phyloP scores from a whole-genome alignment of 2,888 invertebrate genomes.

The Aphodius granarius region DNA sequence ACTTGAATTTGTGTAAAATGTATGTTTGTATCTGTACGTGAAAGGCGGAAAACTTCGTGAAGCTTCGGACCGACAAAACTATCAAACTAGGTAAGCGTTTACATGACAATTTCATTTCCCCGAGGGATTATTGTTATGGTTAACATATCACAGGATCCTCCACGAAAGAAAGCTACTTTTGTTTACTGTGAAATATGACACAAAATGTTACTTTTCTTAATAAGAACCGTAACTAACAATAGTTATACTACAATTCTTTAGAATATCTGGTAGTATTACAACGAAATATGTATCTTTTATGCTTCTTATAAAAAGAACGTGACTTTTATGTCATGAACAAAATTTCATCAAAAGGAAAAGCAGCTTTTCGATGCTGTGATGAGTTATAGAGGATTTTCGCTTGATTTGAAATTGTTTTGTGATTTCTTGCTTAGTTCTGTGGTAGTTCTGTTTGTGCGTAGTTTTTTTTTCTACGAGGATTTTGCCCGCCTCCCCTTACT shows the following conservation, averaged over 20 bases:
- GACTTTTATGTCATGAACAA: background rate
- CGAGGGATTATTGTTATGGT: background rate
- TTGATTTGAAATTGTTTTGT: background rate
- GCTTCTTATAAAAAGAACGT: background rate
- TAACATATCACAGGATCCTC: background rate
- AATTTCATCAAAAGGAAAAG: background rate
- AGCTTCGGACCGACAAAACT: background rate
- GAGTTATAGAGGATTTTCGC: background rate
- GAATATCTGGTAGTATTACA: background rate
- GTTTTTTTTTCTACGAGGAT: background rate
- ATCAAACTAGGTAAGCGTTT: background rate
- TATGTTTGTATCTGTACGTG: slow-evolving; percentile 38
- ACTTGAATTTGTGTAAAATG: slow-evolving; percentile 33
- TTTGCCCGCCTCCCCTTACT: background rate
- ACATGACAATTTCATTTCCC: background rate
- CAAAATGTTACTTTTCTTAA: background rate
- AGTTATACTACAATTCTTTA: no score
- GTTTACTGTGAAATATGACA: background rate
- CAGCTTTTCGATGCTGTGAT: slow-evolving; percentile 4
- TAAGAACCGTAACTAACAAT: background rate
- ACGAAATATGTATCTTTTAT: background rate
- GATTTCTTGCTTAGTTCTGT: background rate
- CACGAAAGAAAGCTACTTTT: background rate
- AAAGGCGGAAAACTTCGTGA: background rate
- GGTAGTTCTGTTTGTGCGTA: background rate